These are phyloP conservation scores for Cordilura impudica DNA, from an alignment of 2,888 invertebrate species.

Conservation along the genomic window DNA sequence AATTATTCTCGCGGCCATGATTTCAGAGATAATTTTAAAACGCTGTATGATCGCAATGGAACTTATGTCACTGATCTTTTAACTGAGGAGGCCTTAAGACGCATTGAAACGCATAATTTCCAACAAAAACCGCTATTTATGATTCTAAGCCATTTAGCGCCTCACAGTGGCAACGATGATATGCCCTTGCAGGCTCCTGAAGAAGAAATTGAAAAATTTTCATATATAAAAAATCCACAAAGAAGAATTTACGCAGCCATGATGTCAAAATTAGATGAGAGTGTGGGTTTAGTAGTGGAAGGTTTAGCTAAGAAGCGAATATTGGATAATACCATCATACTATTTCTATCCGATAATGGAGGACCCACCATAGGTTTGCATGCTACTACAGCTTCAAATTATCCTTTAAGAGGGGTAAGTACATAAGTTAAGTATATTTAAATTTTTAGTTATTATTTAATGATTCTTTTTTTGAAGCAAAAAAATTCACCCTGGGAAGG, in stretches of 20 bases:
- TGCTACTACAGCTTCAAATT: constrained; percentile 87
- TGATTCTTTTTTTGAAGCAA: constrained; percentile 77
- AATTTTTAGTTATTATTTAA: neutral
- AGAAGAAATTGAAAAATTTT: constrained; percentile 83
- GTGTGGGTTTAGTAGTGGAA: constrained; percentile 87
- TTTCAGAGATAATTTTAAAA: constrained; percentile 79
- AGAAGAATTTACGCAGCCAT: constrained; percentile 88
- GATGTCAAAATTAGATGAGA: constrained; percentile 90
- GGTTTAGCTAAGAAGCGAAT: constrained; percentile 84
- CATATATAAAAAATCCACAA: constrained; percentile 82
- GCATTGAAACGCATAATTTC: constrained; percentile 82
- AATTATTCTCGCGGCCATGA: constrained; percentile 78
- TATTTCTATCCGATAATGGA: constrained; percentile 94
- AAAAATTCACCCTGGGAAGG: constrained; percentile 93
- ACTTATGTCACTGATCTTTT: constrained; percentile 85
- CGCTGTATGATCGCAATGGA: constrained; percentile 79
- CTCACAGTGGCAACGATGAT: constrained; percentile 86
- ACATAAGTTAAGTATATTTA: neutral
- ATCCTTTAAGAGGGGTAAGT: constrained; percentile 86
- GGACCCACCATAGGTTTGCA: constrained; percentile 86
- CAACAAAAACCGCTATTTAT: constrained; percentile 84
- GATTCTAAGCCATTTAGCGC: constrained; percentile 88
- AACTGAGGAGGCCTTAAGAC: constrained; percentile 81
- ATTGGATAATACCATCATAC: constrained; percentile 88
- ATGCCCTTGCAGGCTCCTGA: constrained; percentile 85